phyloP scores from a whole-genome alignment of 2,888 invertebrate genomes.

The Tribolium freemani region DNA sequence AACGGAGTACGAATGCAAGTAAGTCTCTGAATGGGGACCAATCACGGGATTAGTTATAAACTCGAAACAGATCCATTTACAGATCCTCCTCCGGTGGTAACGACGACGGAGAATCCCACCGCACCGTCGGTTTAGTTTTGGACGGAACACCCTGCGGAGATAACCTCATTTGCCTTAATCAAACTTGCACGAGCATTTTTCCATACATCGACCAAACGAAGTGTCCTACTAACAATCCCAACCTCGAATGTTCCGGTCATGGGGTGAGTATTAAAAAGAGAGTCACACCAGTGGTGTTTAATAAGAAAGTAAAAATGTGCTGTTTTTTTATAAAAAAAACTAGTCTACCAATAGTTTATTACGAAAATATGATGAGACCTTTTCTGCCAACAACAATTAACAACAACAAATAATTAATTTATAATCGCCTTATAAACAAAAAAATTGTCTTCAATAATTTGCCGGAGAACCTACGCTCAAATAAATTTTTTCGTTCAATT shows the following conservation, averaged over 20 bases:
- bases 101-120: constrained; percentile 9
- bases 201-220: constrained; percentile 87
- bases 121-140: constrained; percentile 85
- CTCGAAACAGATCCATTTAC: constrained; percentile 56
- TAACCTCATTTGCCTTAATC: constrained; percentile 94
- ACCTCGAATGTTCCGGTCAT: constrained; percentile 92
- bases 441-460: too few species aligned
- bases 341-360: too few species aligned
- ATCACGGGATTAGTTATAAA: background rate
- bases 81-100: constrained; percentile 83
- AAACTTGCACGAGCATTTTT: constrained; percentile 90
- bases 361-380: too few species aligned
- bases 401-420: too few species aligned
- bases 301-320: too few species aligned
- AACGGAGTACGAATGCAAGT: constrained; percentile 97
- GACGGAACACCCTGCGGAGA: constrained; percentile 96
- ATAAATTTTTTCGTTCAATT: too few species aligned
- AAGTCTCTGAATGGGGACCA: constrained; percentile 68
- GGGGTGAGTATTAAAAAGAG: constrained; percentile 80
- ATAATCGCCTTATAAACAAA: too few species aligned
- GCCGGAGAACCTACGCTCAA: too few species aligned
- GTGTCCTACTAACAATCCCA: constrained; percentile 92
- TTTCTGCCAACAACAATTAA: too few species aligned
- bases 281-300: background rate
- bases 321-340: too few species aligned